Conservation (phyloP, 2,797 vertebrate species). For the Hybognathus amarus region DNA sequence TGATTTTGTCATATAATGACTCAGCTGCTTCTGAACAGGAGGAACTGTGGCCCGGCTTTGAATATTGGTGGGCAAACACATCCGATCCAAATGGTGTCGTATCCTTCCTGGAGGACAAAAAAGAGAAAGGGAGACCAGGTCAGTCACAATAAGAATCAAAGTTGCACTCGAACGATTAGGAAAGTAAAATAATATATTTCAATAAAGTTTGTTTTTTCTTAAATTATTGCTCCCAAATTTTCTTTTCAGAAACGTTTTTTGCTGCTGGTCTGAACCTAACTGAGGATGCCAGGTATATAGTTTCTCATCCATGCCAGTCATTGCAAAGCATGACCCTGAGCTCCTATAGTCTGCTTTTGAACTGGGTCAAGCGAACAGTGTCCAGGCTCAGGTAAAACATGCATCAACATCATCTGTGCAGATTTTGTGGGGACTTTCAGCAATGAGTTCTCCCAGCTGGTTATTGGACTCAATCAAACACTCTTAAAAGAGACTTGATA, state of each 20-base stretch:
- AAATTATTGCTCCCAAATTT: background rate
- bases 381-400: constrained; percentile 53
- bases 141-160: background rate
- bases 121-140: constrained; percentile 74
- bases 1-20: constrained; percentile 84
- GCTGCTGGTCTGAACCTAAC: constrained; percentile 79
- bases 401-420: constrained; percentile 76
- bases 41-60: constrained; percentile 81
- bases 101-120: constrained; percentile 79
- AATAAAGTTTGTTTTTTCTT: background rate
- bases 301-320: constrained; percentile 71
- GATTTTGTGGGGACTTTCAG: constrained; percentile 70
- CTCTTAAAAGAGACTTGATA: constrained; percentile 18
- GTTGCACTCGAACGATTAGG: background rate
- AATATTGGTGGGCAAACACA: constrained; percentile 85
- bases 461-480: constrained; percentile 74
- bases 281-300: constrained; percentile 67
- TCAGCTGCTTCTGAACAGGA: constrained; percentile 63
- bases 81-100: constrained; percentile 77
- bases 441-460: constrained; percentile 68
- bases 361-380: constrained; percentile 71
- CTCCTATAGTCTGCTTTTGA: constrained; percentile 66
- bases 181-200: background rate
- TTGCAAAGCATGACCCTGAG: constrained; percentile 70
- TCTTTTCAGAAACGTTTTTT: constrained; percentile 70